Percentiles rank a stretch among this genome's conserved stretches.
These are phyloP conservation scores for Halcyon chelicuti DNA, from an alignment of 2,797 vertebrate species.

Conservation along the genomic window DNA sequence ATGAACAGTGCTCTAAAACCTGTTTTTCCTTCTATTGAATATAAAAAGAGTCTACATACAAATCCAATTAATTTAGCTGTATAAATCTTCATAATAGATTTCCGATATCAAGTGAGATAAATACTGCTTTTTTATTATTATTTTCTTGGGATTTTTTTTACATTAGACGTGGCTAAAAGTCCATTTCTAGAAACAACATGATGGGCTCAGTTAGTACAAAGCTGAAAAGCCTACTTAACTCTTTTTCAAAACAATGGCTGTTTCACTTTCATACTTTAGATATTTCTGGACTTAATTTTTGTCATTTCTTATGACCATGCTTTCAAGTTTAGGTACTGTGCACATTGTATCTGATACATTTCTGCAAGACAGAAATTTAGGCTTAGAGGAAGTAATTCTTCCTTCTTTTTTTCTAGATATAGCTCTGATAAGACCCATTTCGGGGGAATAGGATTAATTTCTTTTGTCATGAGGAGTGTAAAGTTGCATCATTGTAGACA, in stretches of 20 bases:
- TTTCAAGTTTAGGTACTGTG: not conserved
- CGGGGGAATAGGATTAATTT: not conserved
- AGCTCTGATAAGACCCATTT: not conserved
- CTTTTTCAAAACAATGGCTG: not conserved
- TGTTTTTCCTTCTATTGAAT: too few species aligned
- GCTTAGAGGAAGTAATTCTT: not conserved
- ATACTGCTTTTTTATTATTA: not conserved
- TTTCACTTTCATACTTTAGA: not conserved
- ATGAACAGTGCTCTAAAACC: not conserved
- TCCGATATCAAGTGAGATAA: not conserved
- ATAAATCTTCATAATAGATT: not conserved
- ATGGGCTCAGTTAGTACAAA: not conserved
- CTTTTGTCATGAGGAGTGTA: not conserved
- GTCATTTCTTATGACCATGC: not conserved
- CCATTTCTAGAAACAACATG: not conserved
- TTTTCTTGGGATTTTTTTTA: not conserved
- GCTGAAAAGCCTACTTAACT: not conserved
- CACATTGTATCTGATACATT: not conserved
- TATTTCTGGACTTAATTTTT: not conserved
- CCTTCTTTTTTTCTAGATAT: not conserved
- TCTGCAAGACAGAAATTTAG: not conserved
- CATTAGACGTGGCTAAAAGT: not conserved
- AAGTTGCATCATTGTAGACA: not conserved
- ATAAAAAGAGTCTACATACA: not conserved
- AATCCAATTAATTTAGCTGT: not conserved